phyloP scores from a whole-genome alignment of 2,113 vertebrate species.

The Microtus pennsylvanicus region DNA sequence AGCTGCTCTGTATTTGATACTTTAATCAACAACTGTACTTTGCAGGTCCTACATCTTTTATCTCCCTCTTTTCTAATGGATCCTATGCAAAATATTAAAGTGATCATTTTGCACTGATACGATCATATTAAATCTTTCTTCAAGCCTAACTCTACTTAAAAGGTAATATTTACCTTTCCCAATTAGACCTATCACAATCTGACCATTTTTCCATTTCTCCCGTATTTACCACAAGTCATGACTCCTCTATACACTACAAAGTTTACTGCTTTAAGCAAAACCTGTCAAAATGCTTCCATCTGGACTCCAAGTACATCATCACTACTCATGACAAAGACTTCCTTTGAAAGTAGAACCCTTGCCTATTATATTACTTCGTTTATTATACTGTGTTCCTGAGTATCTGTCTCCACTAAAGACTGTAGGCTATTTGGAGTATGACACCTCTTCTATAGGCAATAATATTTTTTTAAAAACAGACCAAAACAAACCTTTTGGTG shows the following conservation, averaged over 20 bases:
- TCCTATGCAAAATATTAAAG: not conserved
- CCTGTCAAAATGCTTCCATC: not conserved
- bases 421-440: not conserved
- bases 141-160: conserved; percentile 18
- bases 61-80: not conserved
- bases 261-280: not conserved
- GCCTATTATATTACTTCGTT: not conserved
- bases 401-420: not conserved
- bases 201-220: not conserved
- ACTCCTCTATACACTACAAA: not conserved
- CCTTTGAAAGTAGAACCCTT: not conserved
- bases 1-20: not conserved
- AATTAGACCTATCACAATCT: conserved; percentile 8
- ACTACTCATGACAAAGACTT: not conserved
- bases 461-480: not conserved
- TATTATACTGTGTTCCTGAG: not conserved
- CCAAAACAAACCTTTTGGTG: not conserved
- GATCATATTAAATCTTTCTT: not conserved
- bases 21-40: not conserved
- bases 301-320: not conserved
- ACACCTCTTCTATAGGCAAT: not conserved
- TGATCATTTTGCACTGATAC: not conserved
- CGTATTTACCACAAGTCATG: not conserved
- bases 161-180: conserved; percentile 34
- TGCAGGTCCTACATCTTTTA: not conserved